These are phyloP conservation scores for Xiphorhynchus elegans DNA, from an alignment of 2,113 vertebrate species.

Conservation along the genomic window DNA sequence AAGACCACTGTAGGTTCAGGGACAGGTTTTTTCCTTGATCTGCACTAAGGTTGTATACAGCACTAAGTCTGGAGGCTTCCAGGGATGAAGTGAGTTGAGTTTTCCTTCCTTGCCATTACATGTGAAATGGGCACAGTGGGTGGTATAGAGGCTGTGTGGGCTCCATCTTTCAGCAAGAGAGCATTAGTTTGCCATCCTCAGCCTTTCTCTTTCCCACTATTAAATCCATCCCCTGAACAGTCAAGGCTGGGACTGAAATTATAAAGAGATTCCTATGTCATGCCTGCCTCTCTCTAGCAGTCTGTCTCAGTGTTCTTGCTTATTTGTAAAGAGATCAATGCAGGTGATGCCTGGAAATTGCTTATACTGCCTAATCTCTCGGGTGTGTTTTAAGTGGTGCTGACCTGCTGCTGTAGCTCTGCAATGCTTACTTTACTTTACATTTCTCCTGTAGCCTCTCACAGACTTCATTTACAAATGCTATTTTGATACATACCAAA, in stretches of 20 bases:
- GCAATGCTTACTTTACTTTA: background rate
- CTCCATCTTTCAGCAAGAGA: background rate
- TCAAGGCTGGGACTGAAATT: background rate
- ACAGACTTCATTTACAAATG: background rate
- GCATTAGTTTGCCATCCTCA: background rate
- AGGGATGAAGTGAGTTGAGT: background rate
- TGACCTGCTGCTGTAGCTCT: background rate
- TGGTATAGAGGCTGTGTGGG: background rate
- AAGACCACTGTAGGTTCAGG: background rate
- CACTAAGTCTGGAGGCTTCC: background rate
- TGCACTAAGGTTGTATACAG: background rate
- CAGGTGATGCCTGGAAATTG: background rate
- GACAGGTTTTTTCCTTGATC: background rate
- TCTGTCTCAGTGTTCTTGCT: background rate
- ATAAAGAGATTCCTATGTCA: background rate
- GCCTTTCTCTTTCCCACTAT: background rate
- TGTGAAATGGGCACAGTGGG: background rate
- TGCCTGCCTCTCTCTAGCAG: background rate
- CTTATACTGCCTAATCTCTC: background rate
- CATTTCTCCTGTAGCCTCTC: background rate
- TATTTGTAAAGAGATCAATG: slow-evolving; percentile 5
- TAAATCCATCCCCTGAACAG: background rate
- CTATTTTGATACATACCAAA: background rate
- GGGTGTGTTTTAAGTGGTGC: background rate
- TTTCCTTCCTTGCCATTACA: background rate